These are phyloP conservation scores for Callyntrura guangdongensis DNA, from an alignment of 2,888 invertebrate genomes.

Conservation along the genomic window DNA sequence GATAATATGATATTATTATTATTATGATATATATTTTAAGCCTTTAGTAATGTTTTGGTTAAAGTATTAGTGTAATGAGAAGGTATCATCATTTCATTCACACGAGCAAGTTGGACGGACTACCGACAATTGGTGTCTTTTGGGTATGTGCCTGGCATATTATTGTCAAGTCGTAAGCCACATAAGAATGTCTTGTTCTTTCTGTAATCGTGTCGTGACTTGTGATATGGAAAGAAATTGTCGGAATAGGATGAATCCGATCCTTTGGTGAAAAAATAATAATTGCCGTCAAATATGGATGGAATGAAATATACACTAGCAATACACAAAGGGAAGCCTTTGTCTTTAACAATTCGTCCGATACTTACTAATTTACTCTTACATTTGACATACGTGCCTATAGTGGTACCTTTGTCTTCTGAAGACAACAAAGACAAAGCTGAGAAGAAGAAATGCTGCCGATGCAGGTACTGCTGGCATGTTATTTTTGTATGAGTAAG, in stretches of 20 bases:
- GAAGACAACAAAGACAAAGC: no score
- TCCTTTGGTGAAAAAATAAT: slow-evolving; percentile 68
- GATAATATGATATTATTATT: no score
- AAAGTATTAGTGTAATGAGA: not conserved
- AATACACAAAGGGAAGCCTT: no score
- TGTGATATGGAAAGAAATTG: not conserved
- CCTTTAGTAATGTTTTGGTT: not conserved
- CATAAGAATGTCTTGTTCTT: no score
- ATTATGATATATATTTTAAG: slow-evolving; percentile 17
- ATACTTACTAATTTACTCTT: no score
- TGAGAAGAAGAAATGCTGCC: no score
- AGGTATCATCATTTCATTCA: slow-evolving; percentile 51
- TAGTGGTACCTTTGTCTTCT: no score
- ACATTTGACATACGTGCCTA: no score
- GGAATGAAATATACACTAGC: slow-evolving; percentile 30
- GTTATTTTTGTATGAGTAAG: no score
- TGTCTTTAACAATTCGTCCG: no score
- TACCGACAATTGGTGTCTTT: not conserved
- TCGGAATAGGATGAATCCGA: slow-evolving; percentile 62
- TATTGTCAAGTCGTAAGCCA: not conserved
- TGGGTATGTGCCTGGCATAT: not conserved
- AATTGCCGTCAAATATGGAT: slow-evolving; percentile 61
- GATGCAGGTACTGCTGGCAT: no score
- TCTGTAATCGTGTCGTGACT: no score
- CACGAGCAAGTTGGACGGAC: slow-evolving; percentile 39